phyloP scores from a whole-genome alignment of 2,113 vertebrate genomes.

The Ammodytes dubius region DNA sequence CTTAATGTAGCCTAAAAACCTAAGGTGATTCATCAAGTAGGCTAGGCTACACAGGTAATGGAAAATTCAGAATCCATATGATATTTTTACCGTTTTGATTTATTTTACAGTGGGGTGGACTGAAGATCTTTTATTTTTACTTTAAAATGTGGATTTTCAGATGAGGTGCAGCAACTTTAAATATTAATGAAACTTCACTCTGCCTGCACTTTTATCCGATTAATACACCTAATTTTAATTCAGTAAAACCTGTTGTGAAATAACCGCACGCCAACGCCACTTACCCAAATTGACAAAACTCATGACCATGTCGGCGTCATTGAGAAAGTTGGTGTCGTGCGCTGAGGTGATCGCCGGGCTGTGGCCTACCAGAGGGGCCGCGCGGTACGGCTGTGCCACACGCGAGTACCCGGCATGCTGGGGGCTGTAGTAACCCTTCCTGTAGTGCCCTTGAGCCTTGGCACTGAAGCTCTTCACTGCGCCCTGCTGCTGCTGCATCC shows the following conservation, averaged over 20 bases:
- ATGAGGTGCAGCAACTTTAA: neutral
- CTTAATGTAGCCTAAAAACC: neutral
- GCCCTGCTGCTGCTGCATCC: slow-evolving; percentile 78
- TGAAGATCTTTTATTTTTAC: neutral
- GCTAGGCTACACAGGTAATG: neutral
- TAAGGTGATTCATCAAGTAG: neutral
- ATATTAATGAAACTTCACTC: neutral
- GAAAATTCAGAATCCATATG: neutral
- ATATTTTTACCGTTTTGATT: neutral
- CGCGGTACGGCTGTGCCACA: slow-evolving; percentile 86
- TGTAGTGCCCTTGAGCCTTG: slow-evolving; percentile 87
- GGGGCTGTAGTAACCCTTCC: slow-evolving; percentile 87
- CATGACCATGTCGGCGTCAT: slow-evolving; percentile 99
- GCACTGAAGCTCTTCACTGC: slow-evolving; percentile 85
- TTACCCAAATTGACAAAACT: slow-evolving; percentile 99
- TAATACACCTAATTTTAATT: neutral
- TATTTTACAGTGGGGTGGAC: neutral
- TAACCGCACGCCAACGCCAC: slow-evolving; percentile 60
- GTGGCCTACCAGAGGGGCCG: slow-evolving; percentile 75
- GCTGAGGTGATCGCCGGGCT: slow-evolving; percentile 90
- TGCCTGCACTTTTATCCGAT: neutral
- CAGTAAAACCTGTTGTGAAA: neutral
- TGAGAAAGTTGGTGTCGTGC: slow-evolving; percentile 96
- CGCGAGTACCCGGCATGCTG: slow-evolving; percentile 90
- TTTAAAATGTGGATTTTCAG: too few relatives aligned